Evolutionary conservation across 2,113 vertebrate species (phyloP).

Genomic region (Illadopsis cleaveri): DNA sequence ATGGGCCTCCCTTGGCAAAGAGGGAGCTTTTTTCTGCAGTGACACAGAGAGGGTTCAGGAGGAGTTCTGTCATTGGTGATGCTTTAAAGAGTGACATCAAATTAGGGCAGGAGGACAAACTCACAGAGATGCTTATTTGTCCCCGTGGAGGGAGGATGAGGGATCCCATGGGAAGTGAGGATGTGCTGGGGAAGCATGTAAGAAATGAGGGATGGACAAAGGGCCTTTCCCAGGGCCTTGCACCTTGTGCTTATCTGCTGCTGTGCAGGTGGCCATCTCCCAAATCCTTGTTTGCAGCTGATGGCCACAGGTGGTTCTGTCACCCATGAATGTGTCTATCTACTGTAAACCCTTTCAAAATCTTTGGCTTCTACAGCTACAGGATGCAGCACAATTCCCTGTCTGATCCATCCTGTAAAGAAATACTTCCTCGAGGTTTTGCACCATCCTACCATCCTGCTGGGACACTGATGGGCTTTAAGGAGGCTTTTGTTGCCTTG

Average conservation of each 20-base stretch:
- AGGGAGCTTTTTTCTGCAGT: background rate
- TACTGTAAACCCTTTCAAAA: background rate
- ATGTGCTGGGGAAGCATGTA: rapidly evolving
- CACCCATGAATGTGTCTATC: background rate
- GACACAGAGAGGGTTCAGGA: background rate
- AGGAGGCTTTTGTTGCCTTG: background rate
- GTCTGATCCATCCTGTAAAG: background rate
- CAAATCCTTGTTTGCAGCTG: background rate
- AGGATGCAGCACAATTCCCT: background rate
- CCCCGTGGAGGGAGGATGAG: background rate
- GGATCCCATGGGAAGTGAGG: background rate
- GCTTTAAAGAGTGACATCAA: background rate
- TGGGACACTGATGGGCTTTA: background rate
- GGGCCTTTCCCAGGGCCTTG: background rate
- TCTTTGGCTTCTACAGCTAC: background rate
- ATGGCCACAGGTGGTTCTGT: background rate
- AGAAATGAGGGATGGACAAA: background rate
- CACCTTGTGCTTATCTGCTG: background rate
- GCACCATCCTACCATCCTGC: background rate
- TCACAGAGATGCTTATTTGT: background rate
- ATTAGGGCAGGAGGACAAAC: background rate
- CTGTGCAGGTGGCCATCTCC: background rate
- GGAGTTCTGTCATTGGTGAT: background rate
- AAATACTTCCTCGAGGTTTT: background rate
- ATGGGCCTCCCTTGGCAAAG: background rate